phyloP scores from a whole-genome alignment of 1,140 invertebrate genomes.

The Hesperophylax magnus region DNA sequence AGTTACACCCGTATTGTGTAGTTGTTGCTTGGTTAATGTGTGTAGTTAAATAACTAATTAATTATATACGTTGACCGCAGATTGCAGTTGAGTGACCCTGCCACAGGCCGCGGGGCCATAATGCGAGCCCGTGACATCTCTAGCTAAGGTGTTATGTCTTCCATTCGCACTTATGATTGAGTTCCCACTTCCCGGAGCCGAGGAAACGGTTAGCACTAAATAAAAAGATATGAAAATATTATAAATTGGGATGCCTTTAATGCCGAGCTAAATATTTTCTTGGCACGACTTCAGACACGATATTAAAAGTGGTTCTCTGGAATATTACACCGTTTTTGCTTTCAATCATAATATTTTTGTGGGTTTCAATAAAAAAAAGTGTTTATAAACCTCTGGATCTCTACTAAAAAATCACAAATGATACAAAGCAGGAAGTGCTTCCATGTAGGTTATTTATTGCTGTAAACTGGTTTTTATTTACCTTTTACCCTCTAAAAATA shows the following conservation, averaged over 20 bases:
- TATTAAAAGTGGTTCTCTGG: background rate
- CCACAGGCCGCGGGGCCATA: background rate
- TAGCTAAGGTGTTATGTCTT: background rate
- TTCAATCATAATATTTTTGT: too few species aligned
- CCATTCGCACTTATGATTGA: constrained; percentile 17
- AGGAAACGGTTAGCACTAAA: constrained; percentile 1
- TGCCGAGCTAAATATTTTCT: background rate
- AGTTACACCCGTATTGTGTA: too few species aligned
- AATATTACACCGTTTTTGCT: background rate
- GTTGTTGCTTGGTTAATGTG: too few species aligned
- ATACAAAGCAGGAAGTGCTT: too few species aligned
- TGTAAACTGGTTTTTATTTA: too few species aligned
- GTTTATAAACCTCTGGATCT: too few species aligned
- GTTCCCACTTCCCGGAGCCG: constrained; percentile 7
- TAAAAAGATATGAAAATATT: constrained; percentile 20
- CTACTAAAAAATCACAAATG: too few species aligned
- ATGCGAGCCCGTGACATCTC: background rate
- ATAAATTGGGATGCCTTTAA: background rate
- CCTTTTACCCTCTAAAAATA: too few species aligned
- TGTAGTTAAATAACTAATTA: too few species aligned
- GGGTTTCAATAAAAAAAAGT: too few species aligned
- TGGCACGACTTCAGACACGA: background rate
- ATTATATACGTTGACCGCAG: background rate
- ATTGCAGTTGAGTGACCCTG: background rate
- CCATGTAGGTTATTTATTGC: too few species aligned